Evolutionary conservation across 2,113 vertebrate species (phyloP), one percentile per base, ranked within the genome.

Genomic region (Fulica atra): DNA sequence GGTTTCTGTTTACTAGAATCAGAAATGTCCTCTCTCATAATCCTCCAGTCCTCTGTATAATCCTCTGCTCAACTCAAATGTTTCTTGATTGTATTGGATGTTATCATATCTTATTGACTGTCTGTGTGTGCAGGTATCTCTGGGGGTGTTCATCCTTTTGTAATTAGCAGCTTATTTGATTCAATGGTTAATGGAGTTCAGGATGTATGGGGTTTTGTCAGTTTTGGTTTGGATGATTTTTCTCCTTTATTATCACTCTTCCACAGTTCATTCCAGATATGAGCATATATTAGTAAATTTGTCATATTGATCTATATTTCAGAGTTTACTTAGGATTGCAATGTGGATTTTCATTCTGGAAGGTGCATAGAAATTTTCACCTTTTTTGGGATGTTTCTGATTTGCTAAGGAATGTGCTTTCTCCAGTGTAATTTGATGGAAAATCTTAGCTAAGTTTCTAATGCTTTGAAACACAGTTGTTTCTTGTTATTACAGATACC

Each of bases 101-200:
- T 92, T 97, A 98, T 97, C 94, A 92, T 76, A 96, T 97, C 64
- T 73, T 96, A 93, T 93, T 95, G 83, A 96, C 86, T 25, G 50
- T 70, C 60, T 89, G 33, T 91, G 77, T 94, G 92, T 83, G 90
- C 81, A 85, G 65, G 44, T 96, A 86, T 95, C 96, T 97, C 95
- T 4, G 20, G 89, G 78, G 48, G 69, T 95, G 59, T 89, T 97
- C 85, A 97, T 96, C 74, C 77, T 97, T 96, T 96, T 93, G 92
- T 95, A 97, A 97, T 98, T 97, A 98, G 93, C 86, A 96, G 72
- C 64, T 96, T 92, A 90, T 95, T 97, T 96, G 77, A 96, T 96
- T 96, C 93, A 92, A 73, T 81, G 72, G 60, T 86, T 93, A 95
- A 76, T 90, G 21, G 88, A 95, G 70, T 88, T 97, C 91, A 97